Base-by-base conservation (phyloP, 2,113 vertebrate species). In the Taurulus bubalis region DNA sequence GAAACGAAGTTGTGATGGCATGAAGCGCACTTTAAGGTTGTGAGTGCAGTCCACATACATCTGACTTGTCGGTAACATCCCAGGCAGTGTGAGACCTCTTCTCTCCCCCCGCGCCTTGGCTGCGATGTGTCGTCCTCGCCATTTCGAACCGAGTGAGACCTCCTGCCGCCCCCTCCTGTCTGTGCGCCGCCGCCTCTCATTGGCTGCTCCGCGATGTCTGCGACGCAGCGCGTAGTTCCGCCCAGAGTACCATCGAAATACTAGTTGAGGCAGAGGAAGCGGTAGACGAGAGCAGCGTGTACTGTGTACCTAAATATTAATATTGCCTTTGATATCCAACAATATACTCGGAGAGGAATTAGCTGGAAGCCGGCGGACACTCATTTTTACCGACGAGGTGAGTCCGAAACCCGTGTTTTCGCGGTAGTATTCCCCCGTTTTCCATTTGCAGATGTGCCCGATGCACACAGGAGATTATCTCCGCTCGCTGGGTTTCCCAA, bases 201-300 rank as follows among this genome's bases (percentile, higher is more conserved):
- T 93, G 93, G 92, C 80, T 92, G 53, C 49, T 81, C 53, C 71
- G 56, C 53, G n/a, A 10, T 80, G 90, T 89, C 91, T 90, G 80
- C 79, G 79, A 84, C 90, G 90, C 90, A 91, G 84, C 88, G 86
- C 72, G 88, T 90, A 91, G 92, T 85, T 85, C 94, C 94, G 94
- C 94, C 94, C 91, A 84, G 47, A 87, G 58, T 89, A 90, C 87
- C 93, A 86, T 65, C 83, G 79, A 87, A 91, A 87, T 82, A 91
- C 85, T 63, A 85, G 90, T 85, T 80, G 82, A 87, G 63, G 72
- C 80, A 64, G 80, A 88, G 86, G 72, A 89, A 85, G 87, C 75
- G 70, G 71, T 71, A 75, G 83, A 8, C 58, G 36, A 67, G 32
- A 56, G 49, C 69, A 30, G n/a, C 45, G 71, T 73, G 71, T 59